Base-by-base conservation (phyloP, 2,888 invertebrate genomes). In the Anticlea derivata region DNA sequence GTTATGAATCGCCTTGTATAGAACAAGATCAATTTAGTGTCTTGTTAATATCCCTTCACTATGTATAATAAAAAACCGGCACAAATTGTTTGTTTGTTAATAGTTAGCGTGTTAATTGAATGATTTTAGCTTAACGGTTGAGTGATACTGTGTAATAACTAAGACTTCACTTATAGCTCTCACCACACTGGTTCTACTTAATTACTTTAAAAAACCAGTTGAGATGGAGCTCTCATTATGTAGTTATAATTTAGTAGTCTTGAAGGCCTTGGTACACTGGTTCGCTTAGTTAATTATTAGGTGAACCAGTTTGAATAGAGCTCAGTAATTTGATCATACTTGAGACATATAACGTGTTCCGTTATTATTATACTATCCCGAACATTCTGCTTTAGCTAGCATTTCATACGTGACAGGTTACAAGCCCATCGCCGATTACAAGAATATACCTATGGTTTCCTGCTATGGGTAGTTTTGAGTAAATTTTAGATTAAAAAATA, bases 31-130 rank as follows among this genome's bases (percentile, higher is more conserved):
- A n/a, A n/a, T n/a, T n/a, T n/a, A n/a, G n/a, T n/a, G n/a, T n/a
- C n/a, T n/a, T n/a, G n/a, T n/a, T 17, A 2, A 1, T 26, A 45
- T 30, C 47, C 33, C 57, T 55, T 51, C 59, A 47, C 61, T 61
- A 60, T 40, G 12, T 51, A 35, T 12, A n/a, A 23, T n/a, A 30
- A 47, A 51, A 51, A 51, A 44, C 33, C 17, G 13, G 26, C 47
- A 30, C 26, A 26, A 34, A 49, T 40, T 13, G 60, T 58, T 58
- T 59, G 61, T 61, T 59, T 55, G 56, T 41, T 56, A 61, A 59
- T 60, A 56, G 55, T 34, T 55, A 22, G 56, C 52, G 62, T 58
- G 60, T 55, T 62, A 62, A 62, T 62, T 60, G 56, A 52, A 58
- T 56, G 56, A 62, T 60, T 58, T 41, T 46, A 45, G 33, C 47